Percentiles rank a stretch among this genome's conserved stretches.
These are phyloP conservation scores for Scolopax mira DNA, from an alignment of 2,113 vertebrate genomes.

Conservation along the genomic window DNA sequence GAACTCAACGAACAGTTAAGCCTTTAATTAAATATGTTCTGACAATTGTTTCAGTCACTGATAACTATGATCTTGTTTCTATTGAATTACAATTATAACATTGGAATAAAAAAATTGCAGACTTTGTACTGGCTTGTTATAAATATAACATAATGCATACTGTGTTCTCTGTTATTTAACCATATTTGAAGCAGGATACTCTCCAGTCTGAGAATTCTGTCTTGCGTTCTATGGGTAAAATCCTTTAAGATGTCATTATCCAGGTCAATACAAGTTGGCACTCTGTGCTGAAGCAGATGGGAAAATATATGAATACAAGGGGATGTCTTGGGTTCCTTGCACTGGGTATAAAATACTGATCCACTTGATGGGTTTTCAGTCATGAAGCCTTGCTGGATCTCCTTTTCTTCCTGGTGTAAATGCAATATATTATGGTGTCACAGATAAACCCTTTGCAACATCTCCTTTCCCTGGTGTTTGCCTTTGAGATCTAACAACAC, in stretches of 20 bases:
- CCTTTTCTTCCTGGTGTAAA: background rate
- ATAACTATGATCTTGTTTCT: slow-evolving; percentile 60
- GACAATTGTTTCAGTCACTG: slow-evolving; percentile 34
- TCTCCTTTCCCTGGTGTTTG: background rate
- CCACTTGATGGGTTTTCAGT: background rate
- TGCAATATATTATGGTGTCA: background rate
- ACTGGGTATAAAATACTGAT: background rate
- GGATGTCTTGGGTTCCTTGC: background rate
- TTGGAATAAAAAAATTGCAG: slow-evolving; percentile 62
- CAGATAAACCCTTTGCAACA: background rate
- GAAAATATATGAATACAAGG: background rate
- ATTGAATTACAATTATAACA: slow-evolving; percentile 58
- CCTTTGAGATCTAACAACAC: background rate
- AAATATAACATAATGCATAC: slow-evolving; percentile 51
- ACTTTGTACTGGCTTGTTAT: slow-evolving; percentile 28
- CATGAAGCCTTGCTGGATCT: background rate
- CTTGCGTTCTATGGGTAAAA: background rate
- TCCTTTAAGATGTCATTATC: background rate
- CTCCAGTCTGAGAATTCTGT: background rate
- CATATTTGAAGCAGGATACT: background rate
- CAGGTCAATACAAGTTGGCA: background rate
- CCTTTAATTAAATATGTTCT: slow-evolving; percentile 60
- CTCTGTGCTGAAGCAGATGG: background rate
- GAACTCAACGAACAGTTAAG: background rate
- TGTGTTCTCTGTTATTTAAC: slow-evolving; percentile 47